Conservation (phyloP, 2,888 invertebrate genomes). For the Clunio marinus region DNA sequence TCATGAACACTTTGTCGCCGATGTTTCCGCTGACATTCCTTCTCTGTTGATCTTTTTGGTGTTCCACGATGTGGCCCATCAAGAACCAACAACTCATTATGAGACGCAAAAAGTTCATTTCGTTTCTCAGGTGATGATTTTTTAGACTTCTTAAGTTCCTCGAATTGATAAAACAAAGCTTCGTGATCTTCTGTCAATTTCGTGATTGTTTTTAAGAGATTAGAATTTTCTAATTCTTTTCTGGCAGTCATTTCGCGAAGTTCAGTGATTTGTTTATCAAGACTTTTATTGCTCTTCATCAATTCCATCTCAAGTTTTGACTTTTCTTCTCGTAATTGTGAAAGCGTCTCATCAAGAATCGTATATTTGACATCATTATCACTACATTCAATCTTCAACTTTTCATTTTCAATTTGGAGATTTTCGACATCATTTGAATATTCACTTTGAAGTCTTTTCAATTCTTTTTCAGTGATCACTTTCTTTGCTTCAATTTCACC, state of each 20-base stretch:
- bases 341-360: slow-evolving; percentile 1
- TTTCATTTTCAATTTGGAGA: neutral
- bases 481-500: neutral
- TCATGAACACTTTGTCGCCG: slow-evolving; percentile 47
- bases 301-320: neutral
- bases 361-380: slow-evolving; percentile 4
- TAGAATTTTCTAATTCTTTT: neutral
- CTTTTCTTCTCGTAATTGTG: neutral
- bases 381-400: neutral
- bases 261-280: neutral
- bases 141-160: neutral
- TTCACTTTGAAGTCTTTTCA: neutral
- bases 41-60: neutral
- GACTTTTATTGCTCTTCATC: no score
- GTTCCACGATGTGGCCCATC: neutral
- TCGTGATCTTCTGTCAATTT: neutral
- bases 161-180: neutral
- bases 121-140: neutral
- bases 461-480: neutral
- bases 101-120: neutral
- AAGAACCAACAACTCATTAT: neutral
- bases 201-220: neutral
- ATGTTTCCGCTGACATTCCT: slow-evolving; percentile 46
- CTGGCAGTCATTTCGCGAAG: no score
- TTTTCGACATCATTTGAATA: neutral